These are phyloP conservation scores for Aviceda subcristata DNA, from an alignment of 2,113 vertebrate genomes.

Conservation along the genomic window DNA sequence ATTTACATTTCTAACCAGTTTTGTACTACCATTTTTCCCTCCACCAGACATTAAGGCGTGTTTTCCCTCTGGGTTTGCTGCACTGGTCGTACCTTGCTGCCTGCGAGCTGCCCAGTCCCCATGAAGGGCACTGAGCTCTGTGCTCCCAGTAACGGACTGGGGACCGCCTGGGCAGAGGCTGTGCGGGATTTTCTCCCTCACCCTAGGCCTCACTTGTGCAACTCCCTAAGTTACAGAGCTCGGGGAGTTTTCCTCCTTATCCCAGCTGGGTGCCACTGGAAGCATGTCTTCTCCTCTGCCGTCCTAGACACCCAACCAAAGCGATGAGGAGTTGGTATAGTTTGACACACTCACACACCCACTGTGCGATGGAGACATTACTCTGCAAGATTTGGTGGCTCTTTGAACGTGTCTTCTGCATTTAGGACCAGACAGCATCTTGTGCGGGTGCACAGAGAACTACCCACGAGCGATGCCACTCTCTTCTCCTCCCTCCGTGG, in stretches of 20 bases:
- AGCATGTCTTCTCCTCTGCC: not conserved
- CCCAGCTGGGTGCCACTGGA: not conserved
- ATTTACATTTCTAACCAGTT: not conserved
- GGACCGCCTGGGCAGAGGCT: not conserved
- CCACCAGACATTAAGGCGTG: not conserved
- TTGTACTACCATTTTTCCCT: not conserved
- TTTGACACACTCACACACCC: not conserved
- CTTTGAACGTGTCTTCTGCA: not conserved
- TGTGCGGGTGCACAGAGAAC: not conserved
- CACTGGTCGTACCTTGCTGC: not conserved
- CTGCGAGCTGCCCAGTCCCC: not conserved
- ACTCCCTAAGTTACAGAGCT: not conserved
- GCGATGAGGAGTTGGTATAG: not conserved
- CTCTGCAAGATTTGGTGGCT: not conserved
- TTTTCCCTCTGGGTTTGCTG: not conserved
- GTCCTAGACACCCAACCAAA: not conserved
- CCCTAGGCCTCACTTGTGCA: not conserved
- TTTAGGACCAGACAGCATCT: not conserved
- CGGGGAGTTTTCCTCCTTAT: not conserved
- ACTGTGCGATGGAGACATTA: not conserved
- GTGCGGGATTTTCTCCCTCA: not conserved
- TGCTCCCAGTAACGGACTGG: fast-evolving
- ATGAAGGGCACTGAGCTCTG: not conserved
- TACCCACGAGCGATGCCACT: fast-evolving
- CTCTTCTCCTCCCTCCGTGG: not conserved